A percentile compares a stretch with the other conserved stretches of the same genome.
Evolutionary conservation across 2,797 vertebrate genomes (phyloP).

Genomic region (Helostoma temminkii): DNA sequence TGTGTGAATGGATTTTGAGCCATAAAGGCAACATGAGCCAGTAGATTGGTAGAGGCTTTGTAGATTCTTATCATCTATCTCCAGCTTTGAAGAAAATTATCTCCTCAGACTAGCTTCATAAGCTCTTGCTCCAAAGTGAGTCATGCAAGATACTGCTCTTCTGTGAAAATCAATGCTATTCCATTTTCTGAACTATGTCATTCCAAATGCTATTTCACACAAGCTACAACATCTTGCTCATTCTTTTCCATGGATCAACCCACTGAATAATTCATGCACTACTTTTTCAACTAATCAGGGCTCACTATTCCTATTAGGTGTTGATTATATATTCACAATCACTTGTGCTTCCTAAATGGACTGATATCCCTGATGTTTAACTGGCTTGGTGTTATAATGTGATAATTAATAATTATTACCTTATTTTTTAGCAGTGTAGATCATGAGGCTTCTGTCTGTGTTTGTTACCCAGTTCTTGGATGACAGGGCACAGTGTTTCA

Average conservation of each 20-base stretch:
- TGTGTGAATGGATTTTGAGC: conserved; percentile 28
- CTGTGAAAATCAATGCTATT: conserved; percentile 53
- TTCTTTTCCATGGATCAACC: conserved; percentile 21
- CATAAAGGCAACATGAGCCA: conserved; percentile 34
- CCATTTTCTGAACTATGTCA: conserved; percentile 46
- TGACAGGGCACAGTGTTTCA: conserved; percentile 1
- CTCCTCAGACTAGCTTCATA: conserved; percentile 32
- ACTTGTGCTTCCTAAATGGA: no score
- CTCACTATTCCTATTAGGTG: background rate
- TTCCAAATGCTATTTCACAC: conserved; percentile 48
- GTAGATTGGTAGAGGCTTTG: conserved; percentile 25
- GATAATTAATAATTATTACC: no score
- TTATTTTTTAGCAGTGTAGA: no score
- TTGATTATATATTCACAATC: background rate
- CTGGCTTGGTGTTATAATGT: no score
- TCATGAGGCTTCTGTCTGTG: background rate
- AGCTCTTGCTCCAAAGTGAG: conserved; percentile 14
- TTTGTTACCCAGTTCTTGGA: background rate
- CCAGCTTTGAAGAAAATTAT: conserved; percentile 39
- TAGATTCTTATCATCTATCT: conserved; percentile 43
- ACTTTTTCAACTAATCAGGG: conserved; percentile 19
- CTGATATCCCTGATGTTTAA: no score
- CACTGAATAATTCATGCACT: conserved; percentile 23
- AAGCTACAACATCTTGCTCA: conserved; percentile 9
- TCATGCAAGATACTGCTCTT: conserved; percentile 22